A percentile compares a stretch with the other conserved stretches of the same genome.
Evolutionary conservation across 2,888 invertebrate species (phyloP).

Genomic region (Drosophila multiciliata): DNA sequence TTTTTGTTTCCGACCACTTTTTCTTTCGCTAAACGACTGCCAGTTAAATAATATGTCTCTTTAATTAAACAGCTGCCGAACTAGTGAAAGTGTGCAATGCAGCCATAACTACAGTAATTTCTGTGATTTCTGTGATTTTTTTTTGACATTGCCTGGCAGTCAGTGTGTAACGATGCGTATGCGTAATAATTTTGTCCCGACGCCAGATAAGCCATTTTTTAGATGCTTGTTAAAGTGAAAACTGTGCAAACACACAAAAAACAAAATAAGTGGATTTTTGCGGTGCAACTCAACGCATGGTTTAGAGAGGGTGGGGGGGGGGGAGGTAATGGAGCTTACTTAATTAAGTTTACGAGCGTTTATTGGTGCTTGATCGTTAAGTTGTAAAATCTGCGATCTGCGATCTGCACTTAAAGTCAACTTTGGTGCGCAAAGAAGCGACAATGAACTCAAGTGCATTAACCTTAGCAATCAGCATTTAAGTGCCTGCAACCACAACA

Average conservation of each 20-base stretch:
- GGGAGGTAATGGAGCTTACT: slow-evolving; percentile 28
- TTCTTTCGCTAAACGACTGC: slow-evolving; percentile 44
- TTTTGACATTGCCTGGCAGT: slow-evolving; percentile 22
- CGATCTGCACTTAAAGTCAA: slow-evolving; percentile 46
- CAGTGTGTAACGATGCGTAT: slow-evolving; percentile 67
- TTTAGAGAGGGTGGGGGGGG: background rate
- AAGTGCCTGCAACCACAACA: slow-evolving; percentile 58
- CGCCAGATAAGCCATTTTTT: slow-evolving; percentile 24
- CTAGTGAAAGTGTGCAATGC: slow-evolving; percentile 63
- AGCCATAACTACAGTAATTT: slow-evolving; percentile 5
- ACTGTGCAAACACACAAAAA: slow-evolving; percentile 15
- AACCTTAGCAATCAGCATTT: slow-evolving; percentile 80
- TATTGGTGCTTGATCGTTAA: slow-evolving; percentile 59
- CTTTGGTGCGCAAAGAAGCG: slow-evolving; percentile 78
- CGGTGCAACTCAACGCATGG: slow-evolving; percentile 13
- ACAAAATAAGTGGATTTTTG: background rate
- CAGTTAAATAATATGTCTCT: slow-evolving; percentile 70
- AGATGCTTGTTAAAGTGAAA: slow-evolving; percentile 61
- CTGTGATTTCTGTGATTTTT: background rate
- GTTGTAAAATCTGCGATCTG: slow-evolving; percentile 46
- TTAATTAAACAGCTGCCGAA: slow-evolving; percentile 59
- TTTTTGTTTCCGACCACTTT: slow-evolving; percentile 34
- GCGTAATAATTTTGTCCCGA: slow-evolving; percentile 70
- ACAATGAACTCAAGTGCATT: slow-evolving; percentile 82
- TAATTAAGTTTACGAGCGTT: slow-evolving; percentile 53